Evolutionary conservation across 2,888 invertebrate genomes (phyloP).

Genomic region (Ecliptopera silaceata): DNA sequence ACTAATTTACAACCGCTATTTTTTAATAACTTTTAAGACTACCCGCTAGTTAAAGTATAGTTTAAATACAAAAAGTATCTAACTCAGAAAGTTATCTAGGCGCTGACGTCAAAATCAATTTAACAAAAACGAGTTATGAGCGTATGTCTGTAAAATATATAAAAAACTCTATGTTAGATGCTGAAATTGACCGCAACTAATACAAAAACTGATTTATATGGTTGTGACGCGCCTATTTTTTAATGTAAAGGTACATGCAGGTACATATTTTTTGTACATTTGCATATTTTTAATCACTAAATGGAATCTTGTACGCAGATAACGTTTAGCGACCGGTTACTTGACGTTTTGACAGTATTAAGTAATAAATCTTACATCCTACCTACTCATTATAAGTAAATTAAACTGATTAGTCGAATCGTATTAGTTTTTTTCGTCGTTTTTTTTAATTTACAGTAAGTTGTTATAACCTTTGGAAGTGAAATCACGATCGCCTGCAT

Average conservation of each 20-base stretch:
- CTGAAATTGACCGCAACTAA: not conserved
- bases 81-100: not conserved
- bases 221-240: conserved; percentile 2
- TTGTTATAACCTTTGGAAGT: too few relatives aligned
- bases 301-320: not conserved
- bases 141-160: conserved; percentile 2
- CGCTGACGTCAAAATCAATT: conserved; percentile 9
- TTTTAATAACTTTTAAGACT: too few relatives aligned
- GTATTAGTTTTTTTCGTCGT: too few relatives aligned
- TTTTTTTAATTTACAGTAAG: too few relatives aligned
- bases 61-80: too few relatives aligned
- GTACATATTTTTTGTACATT: conserved; percentile 13
- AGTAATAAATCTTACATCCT: conserved; percentile 2
- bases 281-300: conserved; percentile 10
- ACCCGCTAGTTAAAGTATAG: too few relatives aligned
- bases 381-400: not conserved
- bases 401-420: not conserved
- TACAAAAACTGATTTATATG: conserved; percentile 4
- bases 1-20: too few relatives aligned
- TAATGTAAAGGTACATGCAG: not conserved
- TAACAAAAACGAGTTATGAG: conserved; percentile 1
- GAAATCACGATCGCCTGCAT: too few relatives aligned
- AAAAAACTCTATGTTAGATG: not conserved
- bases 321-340: conserved; percentile 6
- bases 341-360: conserved; percentile 7